phyloP scores from a whole-genome alignment of 2,797 vertebrate species.

The Pipistrellus nathusii region DNA sequence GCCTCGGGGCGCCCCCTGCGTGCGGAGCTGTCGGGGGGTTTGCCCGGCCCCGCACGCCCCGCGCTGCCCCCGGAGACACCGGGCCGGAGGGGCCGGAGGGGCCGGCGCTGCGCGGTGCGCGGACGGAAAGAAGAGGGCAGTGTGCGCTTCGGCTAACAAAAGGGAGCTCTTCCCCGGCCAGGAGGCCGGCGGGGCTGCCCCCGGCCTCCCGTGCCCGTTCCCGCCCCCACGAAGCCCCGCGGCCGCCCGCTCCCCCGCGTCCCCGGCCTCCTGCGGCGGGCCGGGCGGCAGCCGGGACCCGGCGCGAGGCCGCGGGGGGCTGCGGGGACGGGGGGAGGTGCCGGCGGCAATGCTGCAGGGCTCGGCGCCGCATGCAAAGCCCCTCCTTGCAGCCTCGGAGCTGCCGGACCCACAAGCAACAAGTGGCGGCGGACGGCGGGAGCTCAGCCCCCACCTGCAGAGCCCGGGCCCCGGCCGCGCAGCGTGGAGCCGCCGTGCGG shows the following conservation, averaged over 20 bases:
- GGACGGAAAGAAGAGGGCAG: conserved; percentile 85
- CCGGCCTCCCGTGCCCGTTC: conserved; percentile 63
- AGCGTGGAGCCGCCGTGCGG: neutral
- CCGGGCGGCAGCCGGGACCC: neutral
- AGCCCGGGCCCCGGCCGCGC: conserved; percentile 39
- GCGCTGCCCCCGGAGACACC: conserved; percentile 56
- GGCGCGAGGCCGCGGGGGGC: neutral
- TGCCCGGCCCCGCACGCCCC: conserved; percentile 52
- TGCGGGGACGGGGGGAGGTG: neutral
- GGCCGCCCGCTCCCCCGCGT: neutral
- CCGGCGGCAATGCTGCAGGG: conserved; percentile 59
- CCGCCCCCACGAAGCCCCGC: conserved; percentile 64
- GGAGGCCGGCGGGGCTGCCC: conserved; percentile 68
- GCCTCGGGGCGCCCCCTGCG: conserved; percentile 19
- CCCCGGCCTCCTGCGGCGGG: neutral
- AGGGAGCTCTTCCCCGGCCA: conserved; percentile 69
- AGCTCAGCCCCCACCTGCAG: conserved; percentile 76
- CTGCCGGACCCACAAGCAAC: conserved; percentile 81
- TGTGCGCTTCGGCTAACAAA: conserved; percentile 85
- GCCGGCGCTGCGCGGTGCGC: conserved; percentile 67
- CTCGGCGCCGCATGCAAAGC: conserved; percentile 60
- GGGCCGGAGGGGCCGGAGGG: neutral
- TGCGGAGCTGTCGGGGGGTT: conserved; percentile 26
- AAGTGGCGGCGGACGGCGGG: conserved; percentile 77
- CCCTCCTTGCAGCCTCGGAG: conserved; percentile 69